Conservation (phyloP, 1,140 invertebrate species). For the Vanessa tameamea region DNA sequence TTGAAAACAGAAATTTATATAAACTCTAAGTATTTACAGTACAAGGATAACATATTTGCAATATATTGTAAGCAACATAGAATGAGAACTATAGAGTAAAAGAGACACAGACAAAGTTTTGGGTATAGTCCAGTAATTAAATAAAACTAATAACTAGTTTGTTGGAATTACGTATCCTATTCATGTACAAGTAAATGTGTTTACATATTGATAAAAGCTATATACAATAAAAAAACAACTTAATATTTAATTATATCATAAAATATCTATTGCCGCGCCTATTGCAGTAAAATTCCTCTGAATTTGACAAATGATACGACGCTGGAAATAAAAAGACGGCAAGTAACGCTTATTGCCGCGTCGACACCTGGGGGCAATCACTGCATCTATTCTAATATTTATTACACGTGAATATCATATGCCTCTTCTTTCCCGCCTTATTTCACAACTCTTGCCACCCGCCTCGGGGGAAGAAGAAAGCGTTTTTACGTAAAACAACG, state of each 20-base stretch:
- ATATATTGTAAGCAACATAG: too few relatives aligned
- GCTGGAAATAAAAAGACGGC: conserved; percentile 42
- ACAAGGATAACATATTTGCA: too few relatives aligned
- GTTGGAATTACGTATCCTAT: too few relatives aligned
- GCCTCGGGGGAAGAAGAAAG: conserved; percentile 22
- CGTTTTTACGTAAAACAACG: conserved; percentile 42
- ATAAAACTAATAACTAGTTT: too few relatives aligned
- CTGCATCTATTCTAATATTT: conserved; percentile 79
- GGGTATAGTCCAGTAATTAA: too few relatives aligned
- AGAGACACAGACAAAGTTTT: too few relatives aligned
- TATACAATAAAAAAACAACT: background rate
- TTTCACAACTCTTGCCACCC: conserved; percentile 51
- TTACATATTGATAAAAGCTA: too few relatives aligned
- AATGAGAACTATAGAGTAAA: too few relatives aligned
- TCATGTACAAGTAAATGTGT: too few relatives aligned
- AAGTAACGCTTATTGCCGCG: conserved; percentile 39
- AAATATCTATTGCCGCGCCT: background rate
- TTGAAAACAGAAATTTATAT: too few relatives aligned
- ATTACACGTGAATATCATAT: conserved; percentile 79
- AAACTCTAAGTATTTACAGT: too few relatives aligned
- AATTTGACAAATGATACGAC: conserved; percentile 14
- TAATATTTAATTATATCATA: background rate
- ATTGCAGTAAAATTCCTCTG: conserved; percentile 15
- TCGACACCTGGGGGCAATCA: conserved; percentile 65
- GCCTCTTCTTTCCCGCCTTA: conserved; percentile 61